Evolutionary conservation across 2,797 vertebrate genomes (phyloP).

Genomic region (Lutjanus campechanus): DNA sequence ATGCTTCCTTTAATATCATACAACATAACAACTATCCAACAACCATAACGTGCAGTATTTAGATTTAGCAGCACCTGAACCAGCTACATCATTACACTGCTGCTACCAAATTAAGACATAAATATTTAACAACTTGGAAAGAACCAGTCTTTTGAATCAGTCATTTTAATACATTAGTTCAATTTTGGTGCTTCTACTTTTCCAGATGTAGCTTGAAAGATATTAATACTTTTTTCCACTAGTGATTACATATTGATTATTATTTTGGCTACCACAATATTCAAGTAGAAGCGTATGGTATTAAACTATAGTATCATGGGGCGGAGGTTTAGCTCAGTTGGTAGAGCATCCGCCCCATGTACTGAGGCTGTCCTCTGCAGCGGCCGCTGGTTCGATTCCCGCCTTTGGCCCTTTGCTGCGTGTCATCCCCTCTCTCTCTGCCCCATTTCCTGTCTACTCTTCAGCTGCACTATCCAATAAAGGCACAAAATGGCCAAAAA

Average conservation of each 20-base stretch:
- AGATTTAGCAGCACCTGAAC: conserved; percentile 26
- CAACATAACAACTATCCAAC: conserved; percentile 1
- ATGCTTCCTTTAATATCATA: neutral
- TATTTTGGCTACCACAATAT: conserved; percentile 6
- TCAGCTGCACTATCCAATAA: too few relatives aligned
- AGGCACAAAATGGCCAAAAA: too few relatives aligned
- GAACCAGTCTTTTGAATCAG: conserved; percentile 35
- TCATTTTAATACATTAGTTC: conserved; percentile 38
- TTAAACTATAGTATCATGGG: too few relatives aligned
- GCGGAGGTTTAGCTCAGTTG: too few relatives aligned
- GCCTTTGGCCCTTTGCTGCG: too few relatives aligned
- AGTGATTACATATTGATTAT: conserved; percentile 1
- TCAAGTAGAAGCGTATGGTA: too few relatives aligned
- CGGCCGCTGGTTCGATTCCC: too few relatives aligned
- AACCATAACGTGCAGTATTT: neutral
- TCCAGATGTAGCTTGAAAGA: conserved; percentile 1
- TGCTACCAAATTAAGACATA: conserved; percentile 48
- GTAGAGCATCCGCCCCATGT: too few relatives aligned
- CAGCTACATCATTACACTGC: conserved; percentile 35
- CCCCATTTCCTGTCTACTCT: too few relatives aligned
- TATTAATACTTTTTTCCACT: neutral
- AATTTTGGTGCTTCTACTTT: conserved; percentile 32
- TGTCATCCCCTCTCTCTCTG: too few relatives aligned
- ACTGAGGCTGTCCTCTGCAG: too few relatives aligned
- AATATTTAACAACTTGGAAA: conserved; percentile 48